Evolutionary conservation across 2,888 invertebrate species (phyloP).

Genomic region (Hermaeophaga mercurialis): DNA sequence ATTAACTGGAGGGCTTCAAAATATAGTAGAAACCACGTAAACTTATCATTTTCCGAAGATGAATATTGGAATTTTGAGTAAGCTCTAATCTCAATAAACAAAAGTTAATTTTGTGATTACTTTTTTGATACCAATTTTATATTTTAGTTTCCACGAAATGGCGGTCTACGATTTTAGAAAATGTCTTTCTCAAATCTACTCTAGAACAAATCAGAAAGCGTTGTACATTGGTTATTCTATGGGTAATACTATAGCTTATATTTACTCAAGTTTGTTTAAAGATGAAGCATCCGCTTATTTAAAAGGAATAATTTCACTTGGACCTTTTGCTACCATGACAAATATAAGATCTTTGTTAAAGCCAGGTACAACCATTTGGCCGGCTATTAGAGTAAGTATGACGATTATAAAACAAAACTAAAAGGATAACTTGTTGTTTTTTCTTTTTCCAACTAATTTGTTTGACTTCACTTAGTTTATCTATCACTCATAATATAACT

Average conservation of each 20-base stretch:
- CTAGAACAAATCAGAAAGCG: conserved; percentile 23
- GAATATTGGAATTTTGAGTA: conserved; percentile 33
- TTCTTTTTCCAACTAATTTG: too few relatives aligned
- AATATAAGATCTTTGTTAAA: background rate
- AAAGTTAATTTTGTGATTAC: too few relatives aligned
- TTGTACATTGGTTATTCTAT: conserved; percentile 34
- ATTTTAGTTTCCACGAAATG: conserved; percentile 34
- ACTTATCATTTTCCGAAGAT: conserved; percentile 7
- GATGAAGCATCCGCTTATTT: conserved; percentile 22
- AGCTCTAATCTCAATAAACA: conserved; percentile 11
- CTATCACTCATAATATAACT: too few relatives aligned
- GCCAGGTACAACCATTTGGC: background rate
- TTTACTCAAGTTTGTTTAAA: conserved; percentile 23
- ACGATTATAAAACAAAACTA: too few relatives aligned
- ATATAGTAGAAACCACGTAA: conserved; percentile 27
- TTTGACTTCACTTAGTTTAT: too few relatives aligned
- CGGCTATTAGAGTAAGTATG: background rate
- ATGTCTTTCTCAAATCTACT: conserved; percentile 16
- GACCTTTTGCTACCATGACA: conserved; percentile 24
- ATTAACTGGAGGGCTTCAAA: conserved; percentile 30
- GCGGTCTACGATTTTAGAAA: conserved; percentile 28
- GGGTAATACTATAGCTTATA: conserved; percentile 29
- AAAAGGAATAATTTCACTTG: conserved; percentile 22
- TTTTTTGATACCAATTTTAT: background rate
- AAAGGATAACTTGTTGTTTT: too few relatives aligned